Evolutionary conservation across 2,113 vertebrate species (phyloP).

Genomic region (Actenoides hombroni): DNA sequence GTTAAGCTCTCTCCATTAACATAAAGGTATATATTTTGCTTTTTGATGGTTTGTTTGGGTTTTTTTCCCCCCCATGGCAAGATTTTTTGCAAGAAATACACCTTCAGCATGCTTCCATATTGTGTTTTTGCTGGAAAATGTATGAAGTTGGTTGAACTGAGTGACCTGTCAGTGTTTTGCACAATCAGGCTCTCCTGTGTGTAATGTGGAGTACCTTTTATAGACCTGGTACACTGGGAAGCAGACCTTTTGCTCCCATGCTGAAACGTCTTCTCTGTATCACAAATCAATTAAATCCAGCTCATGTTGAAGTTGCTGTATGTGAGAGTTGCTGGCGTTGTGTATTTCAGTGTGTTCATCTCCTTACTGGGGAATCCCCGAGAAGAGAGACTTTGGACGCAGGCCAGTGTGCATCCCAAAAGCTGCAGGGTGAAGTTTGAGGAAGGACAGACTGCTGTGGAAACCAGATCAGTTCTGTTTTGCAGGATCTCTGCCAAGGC

Average conservation of each 20-base stretch:
- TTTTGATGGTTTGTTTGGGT: not conserved
- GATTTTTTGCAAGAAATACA: not conserved
- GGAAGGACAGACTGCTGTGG: not conserved
- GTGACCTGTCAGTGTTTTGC: not conserved
- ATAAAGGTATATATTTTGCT: not conserved
- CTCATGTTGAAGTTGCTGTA: not conserved
- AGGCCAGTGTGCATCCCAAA: rapidly evolving
- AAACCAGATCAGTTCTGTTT: not conserved
- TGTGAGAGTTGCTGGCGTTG: not conserved
- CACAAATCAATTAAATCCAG: not conserved
- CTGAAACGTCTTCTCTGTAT: not conserved
- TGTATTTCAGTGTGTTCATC: not conserved
- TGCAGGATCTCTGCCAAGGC: not conserved
- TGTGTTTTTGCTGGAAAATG: not conserved
- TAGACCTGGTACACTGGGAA: not conserved
- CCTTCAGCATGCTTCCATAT: not conserved
- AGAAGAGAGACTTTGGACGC: not conserved
- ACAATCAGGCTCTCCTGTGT: not conserved
- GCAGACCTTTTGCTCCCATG: not conserved
- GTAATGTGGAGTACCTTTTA: not conserved
- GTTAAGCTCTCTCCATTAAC: not conserved
- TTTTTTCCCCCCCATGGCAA: not conserved
- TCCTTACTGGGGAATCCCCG: not conserved
- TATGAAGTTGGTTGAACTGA: not conserved
- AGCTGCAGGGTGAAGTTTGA: not conserved